Evolutionary conservation across 2,797 vertebrate species (phyloP).

Genomic region (Microcaecilia unicolor): DNA sequence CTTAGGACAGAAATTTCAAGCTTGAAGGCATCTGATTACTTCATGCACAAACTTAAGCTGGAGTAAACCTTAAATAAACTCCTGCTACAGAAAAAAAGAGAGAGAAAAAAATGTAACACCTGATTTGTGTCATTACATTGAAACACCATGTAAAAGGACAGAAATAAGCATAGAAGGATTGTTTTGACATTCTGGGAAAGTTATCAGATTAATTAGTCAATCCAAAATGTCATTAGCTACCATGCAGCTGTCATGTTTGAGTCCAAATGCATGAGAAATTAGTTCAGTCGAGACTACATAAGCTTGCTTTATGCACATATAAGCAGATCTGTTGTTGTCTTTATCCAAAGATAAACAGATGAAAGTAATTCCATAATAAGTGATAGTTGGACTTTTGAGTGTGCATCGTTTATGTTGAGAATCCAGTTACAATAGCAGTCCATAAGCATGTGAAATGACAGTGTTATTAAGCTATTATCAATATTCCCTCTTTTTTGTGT

Average conservation of each 20-base stretch:
- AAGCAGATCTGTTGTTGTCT: no score
- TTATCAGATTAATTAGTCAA: conserved; percentile 41
- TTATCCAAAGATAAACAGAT: no score
- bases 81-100: conserved; percentile 45
- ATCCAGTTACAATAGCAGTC: conserved; percentile 5
- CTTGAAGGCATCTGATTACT: conserved; percentile 43
- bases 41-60: conserved; percentile 48
- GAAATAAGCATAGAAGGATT: conserved; percentile 36
- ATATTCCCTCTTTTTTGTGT: no score
- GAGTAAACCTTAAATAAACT: conserved; percentile 45
- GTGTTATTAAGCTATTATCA: no score
- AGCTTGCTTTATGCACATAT: no score
- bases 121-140: conserved; percentile 29
- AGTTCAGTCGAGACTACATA: no score
- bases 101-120: conserved; percentile 30
- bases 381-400: conserved; percentile 25
- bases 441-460: conserved; percentile 1
- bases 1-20: conserved; percentile 43
- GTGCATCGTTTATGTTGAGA: conserved; percentile 27
- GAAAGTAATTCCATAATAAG: no score
- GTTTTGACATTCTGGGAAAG: conserved; percentile 51
- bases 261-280: no score
- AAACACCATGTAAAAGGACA: no score
- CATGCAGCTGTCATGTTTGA: no score
- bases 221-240: conserved; percentile 49